Base-by-base conservation (phyloP, 2,888 invertebrate genomes). In the Drosophila peninsularis region DNA sequence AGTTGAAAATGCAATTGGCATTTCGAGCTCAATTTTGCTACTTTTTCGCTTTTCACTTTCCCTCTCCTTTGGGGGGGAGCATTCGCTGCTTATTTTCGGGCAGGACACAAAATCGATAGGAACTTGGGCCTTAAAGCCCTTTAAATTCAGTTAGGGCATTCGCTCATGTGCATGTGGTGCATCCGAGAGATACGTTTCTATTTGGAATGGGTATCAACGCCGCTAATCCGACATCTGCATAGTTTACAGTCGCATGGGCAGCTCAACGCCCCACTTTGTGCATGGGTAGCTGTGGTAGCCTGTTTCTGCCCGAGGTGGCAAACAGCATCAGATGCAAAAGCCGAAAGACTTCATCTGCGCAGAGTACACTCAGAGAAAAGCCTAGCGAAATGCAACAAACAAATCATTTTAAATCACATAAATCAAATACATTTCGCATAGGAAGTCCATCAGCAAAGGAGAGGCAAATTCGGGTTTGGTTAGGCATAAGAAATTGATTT, bases 251-350 rank as follows among this genome's bases (percentile, higher is more conserved):
- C 70, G 60, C 62, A 69, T 54, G 54, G 41, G 62, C 71, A 68
- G 58, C 47, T 64, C 69, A 62, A 73, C 73, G 78, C 74, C 65
- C 54, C 66, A 71, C 58, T 61, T 66, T 62, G 30, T 47, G 62
- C 74, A 74, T 76, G 70, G 60, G 36, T 45, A 58, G 71, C 70
- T 63, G 39, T 47, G 30, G 47, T 47, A 47, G 47, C 69, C 65
- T 75, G 66, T 68, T 67, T 36, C 72, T 41, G 75, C 69, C 85
- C 53, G 49, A 58, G 74, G 65, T 50, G 66, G 52, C 54, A 30
- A 57, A 37, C 42, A 52, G 62, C 62, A 54, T 60, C 73, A 56
- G 58, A 57, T 44, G 56, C 62, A 41, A 47, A 34, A 45, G 52
- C 41, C 61, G 55, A 78, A 75, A 68, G 60, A 69, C 65, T 76